These are phyloP conservation scores for Littorina saxatilis DNA, from an alignment of 1,140 invertebrate genomes.

Conservation along the genomic window DNA sequence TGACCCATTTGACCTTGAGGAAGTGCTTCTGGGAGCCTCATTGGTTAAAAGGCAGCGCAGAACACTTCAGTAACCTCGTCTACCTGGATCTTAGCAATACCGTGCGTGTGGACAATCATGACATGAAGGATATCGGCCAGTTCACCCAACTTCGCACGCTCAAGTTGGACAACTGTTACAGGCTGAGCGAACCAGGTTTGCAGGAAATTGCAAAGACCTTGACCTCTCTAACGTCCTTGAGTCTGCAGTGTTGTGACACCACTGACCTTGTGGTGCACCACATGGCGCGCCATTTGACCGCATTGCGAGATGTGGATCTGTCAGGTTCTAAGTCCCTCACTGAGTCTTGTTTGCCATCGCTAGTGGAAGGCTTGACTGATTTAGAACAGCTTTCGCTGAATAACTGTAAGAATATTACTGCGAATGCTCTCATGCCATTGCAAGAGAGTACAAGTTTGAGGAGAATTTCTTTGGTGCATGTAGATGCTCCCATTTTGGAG, in stretches of 20 bases:
- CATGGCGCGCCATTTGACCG: conserved; percentile 43
- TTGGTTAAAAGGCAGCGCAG: conserved; percentile 42
- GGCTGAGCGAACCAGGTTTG: neutral
- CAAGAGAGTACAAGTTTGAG: neutral
- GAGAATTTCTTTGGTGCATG: neutral
- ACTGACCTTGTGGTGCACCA: conserved; percentile 52
- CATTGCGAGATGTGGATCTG: conserved; percentile 46
- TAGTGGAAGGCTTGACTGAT: conserved; percentile 34
- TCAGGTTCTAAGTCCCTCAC: conserved; percentile 32
- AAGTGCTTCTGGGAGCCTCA: conserved; percentile 44
- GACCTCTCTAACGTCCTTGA: conserved; percentile 1
- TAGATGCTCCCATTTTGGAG: neutral
- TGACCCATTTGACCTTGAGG: conserved; percentile 45
- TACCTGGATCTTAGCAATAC: conserved; percentile 47
- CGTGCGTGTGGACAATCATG: conserved; percentile 26
- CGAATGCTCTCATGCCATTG: neutral
- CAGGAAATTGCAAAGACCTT: neutral
- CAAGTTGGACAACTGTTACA: conserved; percentile 15
- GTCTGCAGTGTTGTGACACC: conserved; percentile 5
- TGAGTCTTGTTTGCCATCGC: conserved; percentile 23
- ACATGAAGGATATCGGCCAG: conserved; percentile 5
- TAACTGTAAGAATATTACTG: conserved; percentile 22
- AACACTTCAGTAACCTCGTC: conserved; percentile 39
- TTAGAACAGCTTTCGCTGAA: conserved; percentile 35
- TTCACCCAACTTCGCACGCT: conserved; percentile 7